These are phyloP conservation scores for Agrenia bidenticulata DNA, from an alignment of 2,888 invertebrate genomes.

Conservation along the genomic window DNA sequence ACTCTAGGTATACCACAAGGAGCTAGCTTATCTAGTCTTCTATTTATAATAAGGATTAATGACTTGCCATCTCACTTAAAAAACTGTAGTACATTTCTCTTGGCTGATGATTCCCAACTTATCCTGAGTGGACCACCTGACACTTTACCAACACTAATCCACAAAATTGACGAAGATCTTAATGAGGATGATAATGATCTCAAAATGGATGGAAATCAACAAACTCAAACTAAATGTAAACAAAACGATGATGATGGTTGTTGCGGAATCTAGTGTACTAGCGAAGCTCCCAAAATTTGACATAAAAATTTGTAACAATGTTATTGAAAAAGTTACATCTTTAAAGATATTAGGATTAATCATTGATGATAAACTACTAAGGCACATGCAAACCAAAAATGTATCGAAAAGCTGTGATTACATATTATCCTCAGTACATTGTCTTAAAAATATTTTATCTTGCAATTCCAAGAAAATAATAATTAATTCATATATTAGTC, in stretches of 20 bases:
- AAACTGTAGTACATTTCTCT: too few species aligned
- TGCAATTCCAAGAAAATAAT: background rate
- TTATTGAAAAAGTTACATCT: background rate
- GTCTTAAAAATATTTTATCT: background rate
- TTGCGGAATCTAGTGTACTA: background rate
- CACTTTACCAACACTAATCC: too few species aligned
- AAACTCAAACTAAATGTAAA: background rate
- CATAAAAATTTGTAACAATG: background rate
- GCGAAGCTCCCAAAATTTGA: background rate
- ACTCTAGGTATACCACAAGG: background rate
- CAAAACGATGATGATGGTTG: background rate
- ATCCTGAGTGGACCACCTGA: too few species aligned
- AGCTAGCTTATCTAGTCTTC: background rate
- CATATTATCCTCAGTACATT: background rate
- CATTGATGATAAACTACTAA: background rate
- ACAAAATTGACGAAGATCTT: background rate
- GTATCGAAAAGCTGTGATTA: background rate
- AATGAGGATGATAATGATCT: background rate
- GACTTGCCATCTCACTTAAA: too few species aligned
- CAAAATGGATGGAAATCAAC: background rate
- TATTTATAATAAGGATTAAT: background rate
- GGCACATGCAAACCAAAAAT: background rate
- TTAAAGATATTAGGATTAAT: background rate
- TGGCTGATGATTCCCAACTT: too few species aligned
- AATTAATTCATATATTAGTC: background rate